These are phyloP conservation scores for Mionectes macconnelli DNA, from an alignment of 2,113 vertebrate genomes.

Conservation along the genomic window DNA sequence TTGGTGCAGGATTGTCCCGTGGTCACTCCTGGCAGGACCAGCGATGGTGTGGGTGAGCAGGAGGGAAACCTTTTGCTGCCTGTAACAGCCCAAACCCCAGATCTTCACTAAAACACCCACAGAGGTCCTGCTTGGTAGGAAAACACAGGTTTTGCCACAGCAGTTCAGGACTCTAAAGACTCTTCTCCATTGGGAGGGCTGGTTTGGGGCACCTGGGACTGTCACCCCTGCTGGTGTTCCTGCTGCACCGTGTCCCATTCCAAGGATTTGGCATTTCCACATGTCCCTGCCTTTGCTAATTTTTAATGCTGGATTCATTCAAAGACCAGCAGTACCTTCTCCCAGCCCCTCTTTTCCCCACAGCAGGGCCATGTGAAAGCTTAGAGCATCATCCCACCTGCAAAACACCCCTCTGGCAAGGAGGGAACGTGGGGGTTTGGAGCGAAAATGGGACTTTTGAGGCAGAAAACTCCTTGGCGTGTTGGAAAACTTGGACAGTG, in stretches of 20 bases:
- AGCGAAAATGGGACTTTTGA: neutral
- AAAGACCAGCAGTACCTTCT: neutral
- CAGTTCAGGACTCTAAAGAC: neutral
- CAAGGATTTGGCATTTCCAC: accelerated
- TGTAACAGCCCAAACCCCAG: accelerated
- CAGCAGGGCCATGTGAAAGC: accelerated
- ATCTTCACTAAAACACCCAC: neutral
- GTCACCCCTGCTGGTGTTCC: accelerated
- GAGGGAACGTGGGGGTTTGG: accelerated
- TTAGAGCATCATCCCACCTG: accelerated
- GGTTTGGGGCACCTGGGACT: neutral
- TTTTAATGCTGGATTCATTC: neutral
- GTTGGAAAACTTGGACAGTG: neutral
- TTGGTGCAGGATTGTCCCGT: accelerated
- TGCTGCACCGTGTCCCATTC: neutral
- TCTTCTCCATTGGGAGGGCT: neutral
- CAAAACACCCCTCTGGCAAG: neutral
- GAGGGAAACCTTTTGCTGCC: neutral
- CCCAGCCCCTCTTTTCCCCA: accelerated
- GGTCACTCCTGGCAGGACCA: neutral
- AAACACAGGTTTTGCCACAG: accelerated
- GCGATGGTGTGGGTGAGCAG: accelerated
- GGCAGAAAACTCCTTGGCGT: neutral
- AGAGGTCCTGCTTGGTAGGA: accelerated
- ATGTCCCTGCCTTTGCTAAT: accelerated